Evolutionary conservation across 2,113 vertebrate genomes (phyloP), one percentile per base, ranked within the genome.

Genomic region (Lethenteron camtschaticum): DNA sequence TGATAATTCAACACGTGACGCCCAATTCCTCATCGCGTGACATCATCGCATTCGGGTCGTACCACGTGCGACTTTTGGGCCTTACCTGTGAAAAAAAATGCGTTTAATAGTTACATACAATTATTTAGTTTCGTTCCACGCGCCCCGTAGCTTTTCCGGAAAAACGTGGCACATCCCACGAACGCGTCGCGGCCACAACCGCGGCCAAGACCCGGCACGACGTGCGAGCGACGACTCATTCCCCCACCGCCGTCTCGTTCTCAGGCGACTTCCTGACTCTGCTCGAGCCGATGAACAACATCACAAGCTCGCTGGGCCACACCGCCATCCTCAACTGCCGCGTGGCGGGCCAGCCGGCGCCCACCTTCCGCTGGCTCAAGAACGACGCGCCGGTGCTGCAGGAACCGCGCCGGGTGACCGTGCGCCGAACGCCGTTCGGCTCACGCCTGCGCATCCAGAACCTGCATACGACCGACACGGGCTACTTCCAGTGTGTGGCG

Each of bases 401-500:
- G 66, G 94, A 99, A 74, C 92, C 94, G 0, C 82, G 92, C 1
- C 80, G 94, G 12, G 78, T 99, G 73, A 96, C 94, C 68, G 91
- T 86, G 76, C 80, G 87, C 1, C 78, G 84, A 59, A 95, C 78
- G 1, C 71, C 73, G 16, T 95, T 89, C 1, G 94, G 94, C 1
- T 96, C 94, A 1, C 85, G 94, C 1, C 82, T 99, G 41, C 82
- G 94, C 2, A 99, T 99, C 69, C 82, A 88, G 69, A 95, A 96
- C 79, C 83, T 97, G 1, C 90, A 99, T 78, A 99, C 94, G 1
- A 99, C 94, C 0, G 94, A 99, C 76, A 99, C 94, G 0, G 94
- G 94, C 58, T 99, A 99, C 79, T 99, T 99, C 82, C 94, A 99
- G 81, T 97, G 92, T 1, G 84, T 89, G 13, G 94, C 94, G 1